Percentiles rank a stretch among this genome's conserved stretches.
Conservation (phyloP, 1,140 invertebrate genomes). For the Drosophila pandora region DNA sequence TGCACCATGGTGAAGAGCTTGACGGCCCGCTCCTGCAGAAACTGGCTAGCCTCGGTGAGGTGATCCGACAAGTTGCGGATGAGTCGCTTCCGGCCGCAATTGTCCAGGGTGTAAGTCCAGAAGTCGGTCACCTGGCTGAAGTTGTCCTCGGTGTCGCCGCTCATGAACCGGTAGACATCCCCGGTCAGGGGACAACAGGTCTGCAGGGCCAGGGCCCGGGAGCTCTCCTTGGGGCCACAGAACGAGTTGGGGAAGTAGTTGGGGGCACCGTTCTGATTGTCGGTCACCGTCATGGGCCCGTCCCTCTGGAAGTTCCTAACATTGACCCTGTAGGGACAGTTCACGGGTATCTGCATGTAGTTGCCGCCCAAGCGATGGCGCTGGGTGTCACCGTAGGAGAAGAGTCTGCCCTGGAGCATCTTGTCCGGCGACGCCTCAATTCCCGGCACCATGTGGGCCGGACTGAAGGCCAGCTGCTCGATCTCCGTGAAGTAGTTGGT, state of each 20-base stretch:
- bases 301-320: slow-evolving; percentile 91
- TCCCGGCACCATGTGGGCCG: slow-evolving; percentile 93
- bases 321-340: slow-evolving; percentile 87
- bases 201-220: slow-evolving; percentile 52
- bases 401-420: slow-evolving; percentile 94
- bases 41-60: slow-evolving; percentile 90
- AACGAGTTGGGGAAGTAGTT: slow-evolving; percentile 97
- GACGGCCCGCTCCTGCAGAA: slow-evolving; percentile 92
- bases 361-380: slow-evolving; percentile 94
- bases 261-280: slow-evolving; percentile 89
- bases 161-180: slow-evolving; percentile 90
- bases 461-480: slow-evolving; percentile 95
- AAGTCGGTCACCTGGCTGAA: slow-evolving; percentile 92
- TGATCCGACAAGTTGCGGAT: slow-evolving; percentile 92
- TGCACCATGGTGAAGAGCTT: slow-evolving; percentile 89
- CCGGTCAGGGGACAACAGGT: slow-evolving; percentile 84
- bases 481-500: slow-evolving; percentile 94
- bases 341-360: slow-evolving; percentile 94
- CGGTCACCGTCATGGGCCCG: slow-evolving; percentile 87
- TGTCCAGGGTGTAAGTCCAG: slow-evolving; percentile 91
- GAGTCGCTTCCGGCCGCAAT: slow-evolving; percentile 88
- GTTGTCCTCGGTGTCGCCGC: slow-evolving; percentile 93
- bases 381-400: slow-evolving; percentile 95
- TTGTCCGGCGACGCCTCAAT: slow-evolving; percentile 94
- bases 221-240: slow-evolving; percentile 86